Conservation (phyloP, 2,888 invertebrate genomes). For the Neuroscelio doddi region DNA sequence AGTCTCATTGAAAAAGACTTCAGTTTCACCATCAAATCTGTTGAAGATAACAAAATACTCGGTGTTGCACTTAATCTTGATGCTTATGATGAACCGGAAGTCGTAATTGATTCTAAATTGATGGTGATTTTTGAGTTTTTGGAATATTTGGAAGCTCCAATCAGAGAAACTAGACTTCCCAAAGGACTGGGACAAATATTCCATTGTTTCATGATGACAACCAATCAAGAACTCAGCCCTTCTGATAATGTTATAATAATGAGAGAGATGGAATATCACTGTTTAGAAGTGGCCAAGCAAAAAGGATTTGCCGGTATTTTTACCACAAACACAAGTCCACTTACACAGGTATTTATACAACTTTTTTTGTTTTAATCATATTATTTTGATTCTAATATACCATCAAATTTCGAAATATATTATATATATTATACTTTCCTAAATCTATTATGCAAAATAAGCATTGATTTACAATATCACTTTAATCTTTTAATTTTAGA, state of each 20-base stretch:
- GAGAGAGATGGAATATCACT: slow-evolving; percentile 84
- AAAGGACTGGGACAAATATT: slow-evolving; percentile 80
- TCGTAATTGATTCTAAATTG: slow-evolving; percentile 80
- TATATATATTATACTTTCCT: no score
- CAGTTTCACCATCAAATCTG: slow-evolving; percentile 80
- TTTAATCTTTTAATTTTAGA: no score
- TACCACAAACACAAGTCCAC: slow-evolving; percentile 89
- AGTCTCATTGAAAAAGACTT: slow-evolving; percentile 80
- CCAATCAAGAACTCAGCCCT: slow-evolving; percentile 77
- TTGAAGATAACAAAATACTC: slow-evolving; percentile 74
- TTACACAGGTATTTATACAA: slow-evolving; percentile 81
- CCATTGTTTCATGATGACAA: slow-evolving; percentile 93
- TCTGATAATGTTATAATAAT: slow-evolving; percentile 87
- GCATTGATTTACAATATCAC: no score
- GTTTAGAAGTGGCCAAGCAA: slow-evolving; percentile 78
- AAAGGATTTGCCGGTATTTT: slow-evolving; percentile 83
- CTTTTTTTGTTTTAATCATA: background rate
- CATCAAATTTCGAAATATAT: no score
- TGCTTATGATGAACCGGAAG: slow-evolving; percentile 84
- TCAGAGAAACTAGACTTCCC: slow-evolving; percentile 78
- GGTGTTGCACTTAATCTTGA: slow-evolving; percentile 88
- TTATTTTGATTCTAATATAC: background rate
- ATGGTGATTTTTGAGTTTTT: slow-evolving; percentile 84
- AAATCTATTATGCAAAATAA: no score
- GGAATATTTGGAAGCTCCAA: slow-evolving; percentile 83